Percentiles rank a stretch among this genome's conserved stretches.
These are phyloP conservation scores for Brachypalpus laphriformis DNA, from an alignment of 2,888 invertebrate genomes.

Conservation along the genomic window DNA sequence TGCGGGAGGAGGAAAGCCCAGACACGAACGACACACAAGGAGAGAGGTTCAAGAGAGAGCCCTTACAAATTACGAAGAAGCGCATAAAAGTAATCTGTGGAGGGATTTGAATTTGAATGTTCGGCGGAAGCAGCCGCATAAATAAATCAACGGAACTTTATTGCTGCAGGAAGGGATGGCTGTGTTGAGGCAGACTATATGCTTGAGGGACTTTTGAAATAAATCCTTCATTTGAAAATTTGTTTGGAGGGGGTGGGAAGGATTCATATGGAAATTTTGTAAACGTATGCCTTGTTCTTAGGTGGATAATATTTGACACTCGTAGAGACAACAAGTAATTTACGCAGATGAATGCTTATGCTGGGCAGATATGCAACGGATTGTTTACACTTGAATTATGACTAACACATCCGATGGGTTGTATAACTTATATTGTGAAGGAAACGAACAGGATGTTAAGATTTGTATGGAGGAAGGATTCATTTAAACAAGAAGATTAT, in stretches of 20 bases:
- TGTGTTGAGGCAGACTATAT: not conserved
- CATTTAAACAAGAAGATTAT: not conserved
- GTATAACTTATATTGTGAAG: not conserved
- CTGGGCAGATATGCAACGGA: slow-evolving; percentile 21
- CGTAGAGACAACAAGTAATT: slow-evolving; percentile 33
- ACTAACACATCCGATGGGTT: slow-evolving; percentile 19
- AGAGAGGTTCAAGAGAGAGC: not conserved
- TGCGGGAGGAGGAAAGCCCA: not conserved
- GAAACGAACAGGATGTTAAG: not conserved
- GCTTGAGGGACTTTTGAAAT: not conserved
- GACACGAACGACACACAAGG: not conserved
- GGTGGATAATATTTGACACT: slow-evolving; percentile 45
- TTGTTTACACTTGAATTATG: slow-evolving; percentile 58
- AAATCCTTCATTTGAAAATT: slow-evolving; percentile 14
- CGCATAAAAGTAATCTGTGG: slow-evolving; percentile 20
- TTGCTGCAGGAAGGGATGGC: not conserved
- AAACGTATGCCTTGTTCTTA: slow-evolving; percentile 17
- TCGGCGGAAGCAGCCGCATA: slow-evolving; percentile 15
- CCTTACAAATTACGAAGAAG: slow-evolving; percentile 20
- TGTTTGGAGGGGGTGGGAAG: not conserved
- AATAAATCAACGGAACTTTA: slow-evolving; percentile 51
- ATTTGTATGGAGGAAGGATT: not conserved
- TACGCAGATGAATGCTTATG: slow-evolving; percentile 23
- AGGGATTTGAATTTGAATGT: slow-evolving; percentile 44
- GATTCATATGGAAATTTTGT: slow-evolving; percentile 37